These are phyloP conservation scores for Symphodus melops DNA, from an alignment of 2,113 vertebrate genomes.

Conservation along the genomic window DNA sequence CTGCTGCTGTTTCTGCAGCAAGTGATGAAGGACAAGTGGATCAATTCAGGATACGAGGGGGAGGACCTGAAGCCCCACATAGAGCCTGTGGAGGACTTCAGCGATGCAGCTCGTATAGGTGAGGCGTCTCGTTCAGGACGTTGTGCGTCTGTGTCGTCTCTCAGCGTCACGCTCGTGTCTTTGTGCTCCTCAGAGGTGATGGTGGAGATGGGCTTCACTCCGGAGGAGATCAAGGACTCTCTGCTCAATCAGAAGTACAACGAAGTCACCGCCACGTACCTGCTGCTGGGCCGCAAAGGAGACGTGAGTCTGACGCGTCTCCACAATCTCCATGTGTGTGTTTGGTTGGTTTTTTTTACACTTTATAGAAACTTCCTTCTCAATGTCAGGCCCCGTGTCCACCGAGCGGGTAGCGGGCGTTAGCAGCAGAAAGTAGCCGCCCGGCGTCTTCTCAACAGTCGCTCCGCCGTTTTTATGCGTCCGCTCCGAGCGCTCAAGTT, in stretches of 20 bases:
- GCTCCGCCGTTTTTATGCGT: too few species aligned
- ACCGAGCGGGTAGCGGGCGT: too few species aligned
- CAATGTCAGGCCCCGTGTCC: too few species aligned
- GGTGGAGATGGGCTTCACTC: conserved; percentile 95
- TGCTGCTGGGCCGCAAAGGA: conserved; percentile 92
- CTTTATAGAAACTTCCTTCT: too few species aligned
- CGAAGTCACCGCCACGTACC: conserved; percentile 94
- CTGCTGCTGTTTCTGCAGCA: conserved; percentile 85
- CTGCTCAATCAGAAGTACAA: conserved; percentile 94
- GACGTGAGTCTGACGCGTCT: conserved; percentile 67
- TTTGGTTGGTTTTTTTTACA: too few species aligned
- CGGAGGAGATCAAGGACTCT: conserved; percentile 94
- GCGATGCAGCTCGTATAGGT: conserved; percentile 78
- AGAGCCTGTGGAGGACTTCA: conserved; percentile 83
- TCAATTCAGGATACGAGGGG: conserved; percentile 91
- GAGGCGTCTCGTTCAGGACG: conserved; percentile 16
- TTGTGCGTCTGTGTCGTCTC: neutral
- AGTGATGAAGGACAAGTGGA: conserved; percentile 99
- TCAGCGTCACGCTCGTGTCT: neutral
- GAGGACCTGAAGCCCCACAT: conserved; percentile 92
- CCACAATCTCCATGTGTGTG: too few species aligned
- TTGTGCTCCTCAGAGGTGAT: conserved; percentile 87
- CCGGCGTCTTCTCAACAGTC: too few species aligned
- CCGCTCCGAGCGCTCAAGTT: too few species aligned
- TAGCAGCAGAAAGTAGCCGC: too few species aligned